Conservation (phyloP, 1,140 invertebrate genomes). For the Neodiprion fabricii region DNA sequence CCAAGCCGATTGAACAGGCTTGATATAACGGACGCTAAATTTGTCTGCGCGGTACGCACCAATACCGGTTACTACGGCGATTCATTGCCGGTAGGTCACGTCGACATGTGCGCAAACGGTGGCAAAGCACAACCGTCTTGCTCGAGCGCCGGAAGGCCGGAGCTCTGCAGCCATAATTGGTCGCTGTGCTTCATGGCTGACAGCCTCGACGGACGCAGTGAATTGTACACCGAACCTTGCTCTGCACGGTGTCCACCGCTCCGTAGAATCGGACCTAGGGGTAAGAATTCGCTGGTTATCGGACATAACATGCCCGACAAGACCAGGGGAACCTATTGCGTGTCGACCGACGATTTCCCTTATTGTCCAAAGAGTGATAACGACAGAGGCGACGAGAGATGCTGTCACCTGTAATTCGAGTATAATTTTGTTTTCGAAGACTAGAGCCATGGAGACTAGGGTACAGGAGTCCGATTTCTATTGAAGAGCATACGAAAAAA, state of each 20-base stretch:
- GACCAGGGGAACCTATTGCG: slow-evolving; percentile 72
- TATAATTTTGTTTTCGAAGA: too few species aligned
- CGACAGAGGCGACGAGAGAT: slow-evolving; percentile 68
- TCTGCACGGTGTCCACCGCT: slow-evolving; percentile 71
- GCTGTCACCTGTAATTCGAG: slow-evolving; percentile 55
- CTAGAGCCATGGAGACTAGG: too few species aligned
- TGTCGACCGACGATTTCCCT: slow-evolving; percentile 66
- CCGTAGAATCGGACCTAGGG: slow-evolving; percentile 62
- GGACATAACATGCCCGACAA: slow-evolving; percentile 68
- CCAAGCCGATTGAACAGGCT: slow-evolving; percentile 67
- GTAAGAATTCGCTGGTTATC: slow-evolving; percentile 63
- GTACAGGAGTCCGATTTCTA: too few species aligned
- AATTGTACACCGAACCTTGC: slow-evolving; percentile 69
- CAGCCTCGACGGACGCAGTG: slow-evolving; percentile 62
- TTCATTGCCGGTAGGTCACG: slow-evolving; percentile 70
- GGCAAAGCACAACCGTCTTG: slow-evolving; percentile 77
- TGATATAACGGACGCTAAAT: slow-evolving; percentile 72
- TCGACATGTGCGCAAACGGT: slow-evolving; percentile 79
- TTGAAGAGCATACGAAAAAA: too few species aligned
- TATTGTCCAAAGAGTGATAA: slow-evolving; percentile 68
- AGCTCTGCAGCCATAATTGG: slow-evolving; percentile 78
- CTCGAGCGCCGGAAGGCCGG: slow-evolving; percentile 70
- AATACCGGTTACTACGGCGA: slow-evolving; percentile 79
- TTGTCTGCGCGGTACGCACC: slow-evolving; percentile 78
- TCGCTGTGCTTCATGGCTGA: slow-evolving; percentile 78